These are phyloP conservation scores for Sycophaga agraensis DNA, from an alignment of 1,140 invertebrate genomes.

Conservation along the genomic window DNA sequence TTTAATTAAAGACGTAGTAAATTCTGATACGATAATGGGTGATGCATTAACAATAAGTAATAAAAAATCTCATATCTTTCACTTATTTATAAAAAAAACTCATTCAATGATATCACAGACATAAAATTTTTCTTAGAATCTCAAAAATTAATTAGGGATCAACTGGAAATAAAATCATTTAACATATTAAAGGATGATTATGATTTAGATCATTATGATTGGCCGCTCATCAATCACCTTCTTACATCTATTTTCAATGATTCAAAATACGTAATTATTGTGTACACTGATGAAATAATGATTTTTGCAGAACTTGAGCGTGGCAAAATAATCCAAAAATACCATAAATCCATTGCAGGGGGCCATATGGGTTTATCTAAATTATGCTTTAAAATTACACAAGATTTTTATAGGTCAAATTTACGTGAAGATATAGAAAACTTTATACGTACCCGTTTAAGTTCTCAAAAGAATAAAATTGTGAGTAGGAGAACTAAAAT, in stretches of 20 bases:
- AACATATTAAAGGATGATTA: not conserved
- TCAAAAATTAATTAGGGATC: not conserved
- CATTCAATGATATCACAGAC: not conserved
- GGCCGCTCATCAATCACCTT: too few species aligned
- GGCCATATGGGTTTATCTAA: slow-evolving; percentile 44
- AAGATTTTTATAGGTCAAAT: slow-evolving; percentile 45
- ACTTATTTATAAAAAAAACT: not conserved
- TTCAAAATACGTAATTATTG: slow-evolving; percentile 12
- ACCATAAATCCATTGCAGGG: slow-evolving; percentile 40
- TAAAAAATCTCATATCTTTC: not conserved
- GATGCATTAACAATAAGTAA: not conserved
- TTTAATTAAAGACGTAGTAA: not conserved
- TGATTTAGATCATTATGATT: not conserved
- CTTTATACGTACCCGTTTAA: slow-evolving; percentile 39
- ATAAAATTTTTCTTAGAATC: not conserved
- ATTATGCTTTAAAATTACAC: slow-evolving; percentile 43
- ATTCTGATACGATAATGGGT: too few species aligned
- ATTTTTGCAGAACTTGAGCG: slow-evolving; percentile 35
- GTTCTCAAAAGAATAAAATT: slow-evolving; percentile 37
- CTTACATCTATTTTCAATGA: too few species aligned
- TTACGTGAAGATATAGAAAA: slow-evolving; percentile 46
- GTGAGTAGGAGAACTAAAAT: slow-evolving; percentile 18
- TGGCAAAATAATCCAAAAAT: slow-evolving; percentile 41
- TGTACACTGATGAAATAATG: slow-evolving; percentile 18
- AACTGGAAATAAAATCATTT: not conserved